Percentiles rank a stretch among this genome's conserved stretches.
Conservation (phyloP, 2,113 vertebrate genomes). For the Vulpes ferrilata region DNA sequence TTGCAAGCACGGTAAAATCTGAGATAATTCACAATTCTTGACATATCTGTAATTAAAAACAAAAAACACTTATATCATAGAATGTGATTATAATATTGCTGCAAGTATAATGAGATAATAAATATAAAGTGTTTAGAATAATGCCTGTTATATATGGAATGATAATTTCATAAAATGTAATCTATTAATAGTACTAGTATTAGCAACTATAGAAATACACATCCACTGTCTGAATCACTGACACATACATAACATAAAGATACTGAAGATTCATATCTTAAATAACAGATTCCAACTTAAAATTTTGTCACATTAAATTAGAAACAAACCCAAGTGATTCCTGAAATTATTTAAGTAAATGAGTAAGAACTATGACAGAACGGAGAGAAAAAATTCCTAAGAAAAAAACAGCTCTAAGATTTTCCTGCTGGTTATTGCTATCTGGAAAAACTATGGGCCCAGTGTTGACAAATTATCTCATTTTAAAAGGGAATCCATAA, state of each 20-base stretch:
- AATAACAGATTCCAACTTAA: neutral
- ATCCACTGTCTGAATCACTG: neutral
- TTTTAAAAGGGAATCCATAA: neutral
- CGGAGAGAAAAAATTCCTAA: neutral
- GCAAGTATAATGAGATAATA: conserved; percentile 4
- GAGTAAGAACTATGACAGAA: neutral
- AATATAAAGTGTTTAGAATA: conserved; percentile 48
- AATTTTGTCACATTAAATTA: neutral
- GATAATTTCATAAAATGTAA: neutral
- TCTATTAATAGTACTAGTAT: neutral
- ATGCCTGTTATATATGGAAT: neutral
- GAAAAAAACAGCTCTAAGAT: neutral
- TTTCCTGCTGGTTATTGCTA: neutral
- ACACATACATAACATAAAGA: neutral
- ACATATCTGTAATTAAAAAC: neutral
- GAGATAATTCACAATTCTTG: neutral
- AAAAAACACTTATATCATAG: neutral
- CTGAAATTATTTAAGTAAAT: neutral
- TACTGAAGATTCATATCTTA: neutral
- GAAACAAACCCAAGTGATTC: neutral
- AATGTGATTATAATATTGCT: conserved; percentile 5
- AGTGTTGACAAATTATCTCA: neutral
- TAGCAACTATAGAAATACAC: neutral
- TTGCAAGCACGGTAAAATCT: neutral
- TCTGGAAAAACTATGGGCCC: neutral